Evolutionary conservation across 2,888 invertebrate genomes (phyloP).

Genomic region (Branchellion lobata): DNA sequence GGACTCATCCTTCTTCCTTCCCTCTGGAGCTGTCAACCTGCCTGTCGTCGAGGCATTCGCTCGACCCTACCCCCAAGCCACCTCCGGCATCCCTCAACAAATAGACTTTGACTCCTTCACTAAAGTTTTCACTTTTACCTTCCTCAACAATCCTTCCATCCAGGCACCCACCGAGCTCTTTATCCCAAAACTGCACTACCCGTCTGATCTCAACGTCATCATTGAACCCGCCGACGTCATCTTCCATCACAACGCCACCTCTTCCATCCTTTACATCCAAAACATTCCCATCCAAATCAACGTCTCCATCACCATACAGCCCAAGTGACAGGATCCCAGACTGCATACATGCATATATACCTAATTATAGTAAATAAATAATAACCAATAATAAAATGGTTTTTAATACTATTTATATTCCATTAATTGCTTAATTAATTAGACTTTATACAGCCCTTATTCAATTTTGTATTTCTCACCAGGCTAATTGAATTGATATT

Average conservation of each 20-base stretch:
- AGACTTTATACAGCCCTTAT: too few species aligned
- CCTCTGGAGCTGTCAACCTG: slow-evolving; percentile 48
- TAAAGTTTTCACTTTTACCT: slow-evolving; percentile 49
- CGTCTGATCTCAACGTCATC: slow-evolving; percentile 15
- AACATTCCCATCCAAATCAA: slow-evolving; percentile 53
- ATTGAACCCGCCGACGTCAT: not conserved
- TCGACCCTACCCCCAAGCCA: slow-evolving; percentile 53
- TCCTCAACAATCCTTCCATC: slow-evolving; percentile 47
- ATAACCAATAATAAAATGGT: too few species aligned
- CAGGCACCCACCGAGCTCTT: slow-evolving; percentile 53
- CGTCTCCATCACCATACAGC: slow-evolving; percentile 37
- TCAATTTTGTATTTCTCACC: too few species aligned
- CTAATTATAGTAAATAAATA: too few species aligned
- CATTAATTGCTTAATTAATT: too few species aligned
- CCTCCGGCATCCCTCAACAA: slow-evolving; percentile 52
- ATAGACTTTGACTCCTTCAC: slow-evolving; percentile 51
- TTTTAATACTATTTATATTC: too few species aligned
- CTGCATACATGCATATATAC: too few species aligned
- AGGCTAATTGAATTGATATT: too few species aligned
- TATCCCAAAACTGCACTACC: slow-evolving; percentile 53
- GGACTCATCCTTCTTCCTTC: slow-evolving; percentile 54
- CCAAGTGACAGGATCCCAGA: slow-evolving; percentile 8
- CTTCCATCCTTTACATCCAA: slow-evolving; percentile 57
- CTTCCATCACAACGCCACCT: slow-evolving; percentile 46
- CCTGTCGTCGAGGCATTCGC: slow-evolving; percentile 50